Conservation (phyloP, 1,140 invertebrate species). For the Drosophila melanogaster region DNA sequence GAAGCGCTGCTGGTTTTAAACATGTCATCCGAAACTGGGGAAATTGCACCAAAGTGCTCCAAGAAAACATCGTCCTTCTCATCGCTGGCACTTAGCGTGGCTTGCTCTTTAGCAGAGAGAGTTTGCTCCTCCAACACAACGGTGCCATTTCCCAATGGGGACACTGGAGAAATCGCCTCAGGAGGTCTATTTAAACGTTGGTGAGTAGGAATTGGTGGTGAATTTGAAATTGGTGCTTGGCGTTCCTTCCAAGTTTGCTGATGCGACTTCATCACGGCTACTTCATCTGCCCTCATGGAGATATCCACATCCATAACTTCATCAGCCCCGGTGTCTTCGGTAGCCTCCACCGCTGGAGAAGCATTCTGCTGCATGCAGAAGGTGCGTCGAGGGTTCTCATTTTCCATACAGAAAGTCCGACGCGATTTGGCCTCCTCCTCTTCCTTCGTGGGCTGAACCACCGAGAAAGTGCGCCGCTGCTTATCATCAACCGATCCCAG, state of each 20-base stretch:
- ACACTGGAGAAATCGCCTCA: background rate
- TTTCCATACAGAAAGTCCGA: constrained; percentile 12
- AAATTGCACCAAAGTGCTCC: constrained; percentile 69
- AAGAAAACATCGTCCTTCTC: constrained; percentile 77
- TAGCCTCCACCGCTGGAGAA: constrained; percentile 52
- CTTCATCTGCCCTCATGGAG: constrained; percentile 27
- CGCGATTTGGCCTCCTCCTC: background rate
- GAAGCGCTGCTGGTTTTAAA: constrained; percentile 58
- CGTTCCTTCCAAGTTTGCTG: background rate
- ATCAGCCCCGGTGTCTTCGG: constrained; percentile 36
- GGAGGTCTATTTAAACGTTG: constrained; percentile 31
- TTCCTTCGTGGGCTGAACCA: background rate
- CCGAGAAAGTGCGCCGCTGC: constrained; percentile 41
- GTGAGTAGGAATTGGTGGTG: constrained; percentile 45
- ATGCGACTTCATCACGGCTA: background rate
- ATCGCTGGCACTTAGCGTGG: constrained; percentile 59
- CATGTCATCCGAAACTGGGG: constrained; percentile 62
- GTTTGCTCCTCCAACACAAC: constrained; percentile 56
- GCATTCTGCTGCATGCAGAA: constrained; percentile 29
- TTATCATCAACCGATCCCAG: background rate
- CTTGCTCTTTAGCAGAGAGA: constrained; percentile 75
- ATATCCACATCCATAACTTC: constrained; percentile 66
- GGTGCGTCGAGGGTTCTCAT: constrained; percentile 30
- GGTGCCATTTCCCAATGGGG: constrained; percentile 32
- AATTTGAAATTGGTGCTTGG: background rate